Evolutionary conservation across 2,113 vertebrate genomes (phyloP), one percentile per base, ranked within the genome.

Genomic region (Corvus moneduloides): DNA sequence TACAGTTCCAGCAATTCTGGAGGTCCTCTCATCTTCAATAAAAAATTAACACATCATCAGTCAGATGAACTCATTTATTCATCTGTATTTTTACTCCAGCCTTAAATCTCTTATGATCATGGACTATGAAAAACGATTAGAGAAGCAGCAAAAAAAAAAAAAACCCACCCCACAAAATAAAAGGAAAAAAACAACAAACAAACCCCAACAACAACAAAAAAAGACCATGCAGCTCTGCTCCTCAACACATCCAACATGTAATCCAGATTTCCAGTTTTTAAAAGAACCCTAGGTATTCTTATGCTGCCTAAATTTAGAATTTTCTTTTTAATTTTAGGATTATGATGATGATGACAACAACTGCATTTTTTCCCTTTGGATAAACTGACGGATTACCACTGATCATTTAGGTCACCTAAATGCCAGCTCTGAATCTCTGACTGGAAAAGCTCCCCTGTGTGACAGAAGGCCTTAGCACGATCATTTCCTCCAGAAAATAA

Each of bases 341-440:
- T 8, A 49, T 54, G 20, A 84, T 26, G 39, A 48, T 30, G 30
- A 83, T 4, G 6, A 49, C 4, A 6, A 73, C 13, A 56, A 68
- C 15, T 48, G 20, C 8, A 23, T 55, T 78, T 93, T 84, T 49
- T 74, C 41, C 37, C 32, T 69, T 54, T 2, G 5, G 28, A 78
- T 75, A 87, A 84, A 71, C 49, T 24, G 49, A 82, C 5, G 2
- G 35, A 61, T 95, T 82, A 61, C 39, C 73, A 82, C 23, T 87
- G 91, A 80, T 78, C 91, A 95, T 95, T 95, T 95, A 97, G 88
- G 95, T 95, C 90, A 96, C 85, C 75, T 80, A 94, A 92, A 92
- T 96, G 68, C 48, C 72, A 94, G 39, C 35, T 94, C 59, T 41
- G 72, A 93, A 46, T 66, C 43, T 69, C 28, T 73, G 52, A 55